Conservation (phyloP, 2,797 vertebrate species). For the Argya squamiceps region DNA sequence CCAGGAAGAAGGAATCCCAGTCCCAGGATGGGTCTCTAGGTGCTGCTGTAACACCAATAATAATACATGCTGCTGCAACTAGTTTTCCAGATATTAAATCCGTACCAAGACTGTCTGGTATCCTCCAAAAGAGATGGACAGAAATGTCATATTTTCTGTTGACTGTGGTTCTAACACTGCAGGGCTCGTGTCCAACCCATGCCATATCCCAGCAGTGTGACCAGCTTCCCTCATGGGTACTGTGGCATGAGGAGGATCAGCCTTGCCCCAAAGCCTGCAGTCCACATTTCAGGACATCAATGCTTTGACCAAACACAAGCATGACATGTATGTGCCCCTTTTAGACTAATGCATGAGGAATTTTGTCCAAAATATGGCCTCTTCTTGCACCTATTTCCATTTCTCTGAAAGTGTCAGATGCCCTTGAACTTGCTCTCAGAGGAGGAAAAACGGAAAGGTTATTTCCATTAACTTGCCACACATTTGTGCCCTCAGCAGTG, state of each 20-base stretch:
- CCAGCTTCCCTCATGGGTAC: neutral
- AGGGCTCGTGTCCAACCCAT: neutral
- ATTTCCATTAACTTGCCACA: neutral
- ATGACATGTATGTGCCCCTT: rapidly evolving
- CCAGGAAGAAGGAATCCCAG: neutral
- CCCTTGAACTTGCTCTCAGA: neutral
- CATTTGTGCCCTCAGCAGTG: neutral
- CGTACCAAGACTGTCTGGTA: neutral
- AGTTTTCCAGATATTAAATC: neutral
- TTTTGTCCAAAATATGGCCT: neutral
- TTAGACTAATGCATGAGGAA: neutral
- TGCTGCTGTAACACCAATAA: constrained; percentile 49
- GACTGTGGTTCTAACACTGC: neutral
- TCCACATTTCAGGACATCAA: neutral
- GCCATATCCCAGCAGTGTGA: rapidly evolving
- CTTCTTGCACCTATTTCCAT: neutral
- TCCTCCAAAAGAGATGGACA: neutral
- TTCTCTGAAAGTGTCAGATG: neutral
- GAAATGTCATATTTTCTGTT: neutral
- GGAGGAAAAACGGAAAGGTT: neutral
- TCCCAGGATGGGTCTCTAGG: constrained; percentile 52
- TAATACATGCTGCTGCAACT: neutral
- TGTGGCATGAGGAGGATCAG: neutral
- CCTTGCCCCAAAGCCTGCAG: neutral
- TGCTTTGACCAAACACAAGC: neutral